Conservation (phyloP, 1,140 invertebrate species). For the Andrena cerasifolii region DNA sequence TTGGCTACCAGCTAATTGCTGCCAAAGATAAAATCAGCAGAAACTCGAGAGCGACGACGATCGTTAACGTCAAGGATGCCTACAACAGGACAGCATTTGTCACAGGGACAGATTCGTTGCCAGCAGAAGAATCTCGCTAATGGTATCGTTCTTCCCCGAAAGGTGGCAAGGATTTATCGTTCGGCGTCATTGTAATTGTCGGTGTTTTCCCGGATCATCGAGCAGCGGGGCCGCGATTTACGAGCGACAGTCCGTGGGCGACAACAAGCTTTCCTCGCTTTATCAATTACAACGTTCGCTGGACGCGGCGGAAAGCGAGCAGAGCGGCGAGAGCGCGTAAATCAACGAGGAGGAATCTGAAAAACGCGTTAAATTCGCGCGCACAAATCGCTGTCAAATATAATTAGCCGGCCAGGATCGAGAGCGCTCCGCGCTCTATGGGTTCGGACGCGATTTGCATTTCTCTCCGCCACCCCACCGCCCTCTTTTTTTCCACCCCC, state of each 20-base stretch:
- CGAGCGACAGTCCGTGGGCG: background rate
- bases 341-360: conserved; percentile 41
- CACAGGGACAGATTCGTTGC: background rate
- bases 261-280: conserved; percentile 46
- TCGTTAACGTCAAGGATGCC: background rate
- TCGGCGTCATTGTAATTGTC: conserved; percentile 9
- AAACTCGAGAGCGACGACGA: background rate
- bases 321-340: conserved; percentile 3
- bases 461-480: background rate
- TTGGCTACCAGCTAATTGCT: too few relatives aligned
- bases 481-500: background rate
- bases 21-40: background rate
- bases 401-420: conserved; percentile 23
- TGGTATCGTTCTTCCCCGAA: conserved; percentile 2
- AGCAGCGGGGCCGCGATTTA: conserved; percentile 8
- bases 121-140: background rate
- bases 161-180: conserved; percentile 8
- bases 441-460: background rate
- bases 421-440: background rate
- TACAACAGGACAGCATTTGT: background rate
- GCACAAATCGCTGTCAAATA: conserved; percentile 47
- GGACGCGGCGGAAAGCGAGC: background rate
- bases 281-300: conserved; percentile 38
- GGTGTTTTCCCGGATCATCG: conserved; percentile 49
- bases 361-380: conserved; percentile 36